phyloP scores from a whole-genome alignment of 2,888 invertebrate genomes.

The Hetaerina titia region DNA sequence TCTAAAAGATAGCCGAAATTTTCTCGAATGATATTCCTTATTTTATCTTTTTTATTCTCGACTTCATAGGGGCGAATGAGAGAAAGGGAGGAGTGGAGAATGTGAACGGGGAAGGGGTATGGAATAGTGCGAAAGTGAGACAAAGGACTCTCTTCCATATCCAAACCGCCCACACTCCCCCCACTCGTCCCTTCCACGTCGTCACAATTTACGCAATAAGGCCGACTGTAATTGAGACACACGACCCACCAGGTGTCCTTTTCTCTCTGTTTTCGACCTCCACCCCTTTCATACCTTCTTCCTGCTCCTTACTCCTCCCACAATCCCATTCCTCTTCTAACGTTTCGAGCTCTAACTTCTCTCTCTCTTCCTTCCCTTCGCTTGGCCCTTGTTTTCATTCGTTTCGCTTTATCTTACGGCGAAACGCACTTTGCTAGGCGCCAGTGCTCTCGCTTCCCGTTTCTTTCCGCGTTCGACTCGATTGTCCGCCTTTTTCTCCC shows the following conservation, averaged over 20 bases:
- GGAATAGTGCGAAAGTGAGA: constrained; percentile 42
- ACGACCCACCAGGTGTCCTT: constrained; percentile 60
- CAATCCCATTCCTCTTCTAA: not conserved
- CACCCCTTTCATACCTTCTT: not conserved
- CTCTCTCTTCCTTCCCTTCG: not conserved
- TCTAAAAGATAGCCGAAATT: no score
- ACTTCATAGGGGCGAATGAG: not conserved
- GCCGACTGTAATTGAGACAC: constrained; percentile 66
- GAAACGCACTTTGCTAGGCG: not conserved
- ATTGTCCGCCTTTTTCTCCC: not conserved
- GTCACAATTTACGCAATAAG: constrained; percentile 67
- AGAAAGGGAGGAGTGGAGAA: not conserved
- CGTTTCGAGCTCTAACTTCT: not conserved
- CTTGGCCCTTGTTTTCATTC: not conserved
- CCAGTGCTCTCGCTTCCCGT: not conserved
- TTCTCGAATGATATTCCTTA: not conserved
- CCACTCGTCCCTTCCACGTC: constrained; percentile 28
- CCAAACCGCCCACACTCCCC: constrained; percentile 32
- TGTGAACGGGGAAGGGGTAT: not conserved
- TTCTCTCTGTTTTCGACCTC: not conserved
- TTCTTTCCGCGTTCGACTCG: not conserved
- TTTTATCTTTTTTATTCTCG: not conserved
- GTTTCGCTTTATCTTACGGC: not conserved
- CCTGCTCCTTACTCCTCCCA: not conserved
- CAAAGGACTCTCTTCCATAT: constrained; percentile 49